Evolutionary conservation across 2,888 invertebrate species (phyloP), one percentile per base, ranked within the genome.

Genomic region (Mylabris sibirica): DNA sequence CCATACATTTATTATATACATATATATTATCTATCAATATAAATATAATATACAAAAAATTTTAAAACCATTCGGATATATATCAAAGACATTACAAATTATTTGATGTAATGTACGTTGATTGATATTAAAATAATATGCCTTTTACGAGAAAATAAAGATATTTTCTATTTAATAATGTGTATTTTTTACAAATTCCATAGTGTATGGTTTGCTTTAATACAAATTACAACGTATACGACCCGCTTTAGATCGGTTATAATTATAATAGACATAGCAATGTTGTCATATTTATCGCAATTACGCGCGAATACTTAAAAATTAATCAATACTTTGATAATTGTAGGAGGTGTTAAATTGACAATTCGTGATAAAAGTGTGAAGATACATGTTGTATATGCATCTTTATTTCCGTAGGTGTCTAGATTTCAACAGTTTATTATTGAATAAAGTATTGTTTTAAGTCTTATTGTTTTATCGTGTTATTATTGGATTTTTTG

Each of bases 131-230:
- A 17, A 20, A 49, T n/a, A n/a, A n/a, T 30, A 78, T 80, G 81
- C 81, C 81, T 81, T 82, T 78, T 73, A 77, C 75, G 76, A 78
- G 76, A 81, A 79, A 81, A 82, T 82, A 82, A 80, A 82, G 77
- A 80, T 82, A 82, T 82, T 82, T 82, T 82, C 81, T 81, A 81
- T 80, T 80, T 74, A 66, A 38, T 12, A 34, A 38, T 3, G 3
- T 12, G 12, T 38, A 38, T 3, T 38, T 14, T 38, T 35, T 9
- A 35, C 30, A 30, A 30, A 30, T 30, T 35, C 8, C 11, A 2
- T 2, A 12, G 12, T 35, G 8, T 35, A 12, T 38, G 14, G 38
- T 14, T 38, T 38, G 38, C 3, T 12, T 38, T 12, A 12, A 38
- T 38, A 3, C 12, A 38, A 14, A 38, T 3, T 12, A 1, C 11